phyloP scores from a whole-genome alignment of 2,113 vertebrate species.

The Crotalus viridis region DNA sequence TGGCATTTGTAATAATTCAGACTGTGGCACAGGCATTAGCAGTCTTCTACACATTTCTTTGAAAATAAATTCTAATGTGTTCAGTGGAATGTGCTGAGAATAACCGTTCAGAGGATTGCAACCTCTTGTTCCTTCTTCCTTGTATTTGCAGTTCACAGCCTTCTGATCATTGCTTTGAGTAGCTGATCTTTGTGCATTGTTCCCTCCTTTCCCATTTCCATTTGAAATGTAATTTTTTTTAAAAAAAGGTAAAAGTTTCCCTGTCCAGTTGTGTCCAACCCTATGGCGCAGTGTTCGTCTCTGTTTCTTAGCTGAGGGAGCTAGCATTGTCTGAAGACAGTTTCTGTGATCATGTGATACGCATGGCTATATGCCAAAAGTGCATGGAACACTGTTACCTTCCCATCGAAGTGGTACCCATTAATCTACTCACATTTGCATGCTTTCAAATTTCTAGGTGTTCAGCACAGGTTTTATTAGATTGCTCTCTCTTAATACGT shows the following conservation, averaged over 20 bases:
- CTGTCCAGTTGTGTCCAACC: not conserved
- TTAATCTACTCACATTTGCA: not conserved
- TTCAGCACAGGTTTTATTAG: not conserved
- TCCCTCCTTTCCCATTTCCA: not conserved
- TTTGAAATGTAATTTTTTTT: not conserved
- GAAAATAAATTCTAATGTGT: not conserved
- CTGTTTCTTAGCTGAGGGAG: not conserved
- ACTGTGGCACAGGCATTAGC: conserved; percentile 38
- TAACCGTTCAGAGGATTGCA: not conserved
- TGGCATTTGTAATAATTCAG: conserved; percentile 35
- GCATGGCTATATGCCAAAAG: not conserved
- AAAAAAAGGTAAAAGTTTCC: not conserved
- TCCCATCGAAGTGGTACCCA: not conserved
- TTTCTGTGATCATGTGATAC: not conserved
- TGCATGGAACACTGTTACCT: not conserved
- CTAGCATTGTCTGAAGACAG: not conserved
- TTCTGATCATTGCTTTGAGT: not conserved
- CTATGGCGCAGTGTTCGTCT: not conserved
- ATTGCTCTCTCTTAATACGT: too few relatives aligned
- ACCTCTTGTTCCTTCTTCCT: not conserved
- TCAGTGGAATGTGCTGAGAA: not conserved
- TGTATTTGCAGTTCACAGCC: not conserved
- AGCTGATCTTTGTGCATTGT: not conserved
- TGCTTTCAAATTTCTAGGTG: not conserved
- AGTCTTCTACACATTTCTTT: not conserved